phyloP scores from a whole-genome alignment of 2,888 invertebrate species.

The Tachina lurida region DNA sequence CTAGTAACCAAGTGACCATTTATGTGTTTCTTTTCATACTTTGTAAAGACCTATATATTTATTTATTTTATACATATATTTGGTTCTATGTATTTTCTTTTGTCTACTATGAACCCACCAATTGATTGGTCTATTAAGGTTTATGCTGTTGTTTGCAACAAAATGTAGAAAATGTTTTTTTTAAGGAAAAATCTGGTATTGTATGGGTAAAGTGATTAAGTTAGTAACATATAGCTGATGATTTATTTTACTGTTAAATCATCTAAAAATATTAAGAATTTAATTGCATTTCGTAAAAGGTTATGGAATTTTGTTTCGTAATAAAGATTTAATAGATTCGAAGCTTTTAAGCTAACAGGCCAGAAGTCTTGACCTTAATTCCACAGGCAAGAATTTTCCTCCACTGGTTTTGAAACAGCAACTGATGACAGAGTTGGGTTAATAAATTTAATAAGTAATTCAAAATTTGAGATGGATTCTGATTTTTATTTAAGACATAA shows the following conservation, averaged over 20 bases:
- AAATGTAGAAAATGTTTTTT: background rate
- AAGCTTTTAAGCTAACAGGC: too few relatives aligned
- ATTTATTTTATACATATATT: slow-evolving; percentile 2
- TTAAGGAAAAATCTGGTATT: background rate
- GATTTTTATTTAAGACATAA: too few relatives aligned
- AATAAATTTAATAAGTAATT: too few relatives aligned
- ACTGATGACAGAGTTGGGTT: too few relatives aligned
- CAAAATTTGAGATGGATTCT: too few relatives aligned
- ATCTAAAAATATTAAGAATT: background rate
- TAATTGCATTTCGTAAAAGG: background rate
- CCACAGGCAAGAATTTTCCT: too few relatives aligned
- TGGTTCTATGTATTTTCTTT: background rate
- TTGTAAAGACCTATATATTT: slow-evolving; percentile 59
- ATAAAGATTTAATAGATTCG: background rate
- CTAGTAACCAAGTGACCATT: slow-evolving; percentile 71
- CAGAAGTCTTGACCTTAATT: too few relatives aligned
- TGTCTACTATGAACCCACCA: slow-evolving; percentile 1
- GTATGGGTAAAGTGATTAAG: background rate
- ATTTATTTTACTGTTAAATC: background rate
- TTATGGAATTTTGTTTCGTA: background rate
- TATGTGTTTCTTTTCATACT: slow-evolving; percentile 20
- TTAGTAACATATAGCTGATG: background rate
- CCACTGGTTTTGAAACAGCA: too few relatives aligned
- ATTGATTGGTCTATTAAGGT: slow-evolving; percentile 39
- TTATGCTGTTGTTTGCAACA: slow-evolving; percentile 23